Percentiles rank a stretch among this genome's conserved stretches.
Conservation (phyloP, 2,113 vertebrate species). For the Calidris pygmaea region DNA sequence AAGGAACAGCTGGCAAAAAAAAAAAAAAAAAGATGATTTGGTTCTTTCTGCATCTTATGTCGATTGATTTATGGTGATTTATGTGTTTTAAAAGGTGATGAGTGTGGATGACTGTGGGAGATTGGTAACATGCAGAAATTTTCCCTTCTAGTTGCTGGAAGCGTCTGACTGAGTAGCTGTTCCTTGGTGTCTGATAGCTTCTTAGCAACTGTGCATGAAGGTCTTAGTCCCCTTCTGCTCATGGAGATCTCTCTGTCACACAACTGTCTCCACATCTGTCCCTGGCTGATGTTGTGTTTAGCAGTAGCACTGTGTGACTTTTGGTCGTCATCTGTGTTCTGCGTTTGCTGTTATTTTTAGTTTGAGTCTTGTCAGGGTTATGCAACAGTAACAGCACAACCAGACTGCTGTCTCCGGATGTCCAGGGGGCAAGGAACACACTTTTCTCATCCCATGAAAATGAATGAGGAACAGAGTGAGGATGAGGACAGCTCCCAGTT, state of each 20-base stretch:
- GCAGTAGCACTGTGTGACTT: background rate
- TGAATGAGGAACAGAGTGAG: background rate
- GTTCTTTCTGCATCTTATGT: background rate
- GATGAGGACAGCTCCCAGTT: background rate
- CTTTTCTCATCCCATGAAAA: conserved; percentile 32
- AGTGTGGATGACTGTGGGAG: background rate
- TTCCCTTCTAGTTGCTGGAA: background rate
- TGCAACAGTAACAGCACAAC: conserved; percentile 13
- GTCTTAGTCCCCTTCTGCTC: background rate
- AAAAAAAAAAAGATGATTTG: background rate
- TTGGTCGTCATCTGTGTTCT: conserved; percentile 54
- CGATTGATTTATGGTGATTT: background rate
- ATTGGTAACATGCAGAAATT: background rate
- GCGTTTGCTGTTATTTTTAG: conserved; percentile 58
- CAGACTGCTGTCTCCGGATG: background rate
- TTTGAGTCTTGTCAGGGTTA: conserved; percentile 16
- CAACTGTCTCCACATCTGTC: background rate
- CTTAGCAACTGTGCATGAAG: background rate
- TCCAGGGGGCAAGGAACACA: background rate
- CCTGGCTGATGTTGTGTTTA: background rate
- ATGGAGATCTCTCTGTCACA: background rate
- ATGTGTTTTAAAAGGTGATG: background rate
- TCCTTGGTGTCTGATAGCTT: background rate
- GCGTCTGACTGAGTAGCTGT: background rate
- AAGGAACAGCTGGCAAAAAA: background rate